Evolutionary conservation across 1,140 invertebrate genomes (phyloP), one percentile per base, ranked within the genome.

Genomic region (Brachionus sp.): DNA sequence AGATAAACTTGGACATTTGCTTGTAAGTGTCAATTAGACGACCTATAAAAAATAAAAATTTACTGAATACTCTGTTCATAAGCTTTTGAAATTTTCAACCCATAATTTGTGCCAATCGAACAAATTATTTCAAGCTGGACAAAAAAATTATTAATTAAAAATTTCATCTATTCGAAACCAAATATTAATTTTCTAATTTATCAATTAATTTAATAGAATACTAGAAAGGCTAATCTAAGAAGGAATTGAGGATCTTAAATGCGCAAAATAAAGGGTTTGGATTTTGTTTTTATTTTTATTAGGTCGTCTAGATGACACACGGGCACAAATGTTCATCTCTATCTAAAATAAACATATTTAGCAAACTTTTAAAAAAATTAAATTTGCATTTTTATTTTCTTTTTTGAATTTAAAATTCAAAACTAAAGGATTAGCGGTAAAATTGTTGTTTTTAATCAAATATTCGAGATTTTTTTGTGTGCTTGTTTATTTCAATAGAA

Each of bases 301-400:
- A 57, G 50, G 50, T 57, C 50, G 50, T 57, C 50, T 57, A 57
- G 3, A 57, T 57, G 50, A 57, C 50, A 57, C 50, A 19, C 19
- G 50, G 19, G 50, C 50, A 57, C 50, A 57, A 57, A 57, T 57
- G 50, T 57, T 57, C 50, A 57, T 57, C 16, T 6, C 50, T 57
- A 57, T 57, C 50, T 57, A 23, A 57, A 57, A 57, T 57, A 57
- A 57, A 57, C 19, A 57, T 57, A 57, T 57, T 53, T 57, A 57
- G 19, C 50, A 57, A 57, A 16, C 50, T 57, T 57, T 57, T 57
- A 57, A 57, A 57, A 53, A 57, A 57, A 57, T 57, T 23, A 57
- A 57, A 57, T 57, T 57, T 57, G 50, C 50, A 57, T 57, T 57
- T 57, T n/a, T n/a, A n/a, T n/a, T 53, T 13, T 44, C 0, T 12